Conservation (phyloP, 2,113 vertebrate genomes). For the Sander vitreus region DNA sequence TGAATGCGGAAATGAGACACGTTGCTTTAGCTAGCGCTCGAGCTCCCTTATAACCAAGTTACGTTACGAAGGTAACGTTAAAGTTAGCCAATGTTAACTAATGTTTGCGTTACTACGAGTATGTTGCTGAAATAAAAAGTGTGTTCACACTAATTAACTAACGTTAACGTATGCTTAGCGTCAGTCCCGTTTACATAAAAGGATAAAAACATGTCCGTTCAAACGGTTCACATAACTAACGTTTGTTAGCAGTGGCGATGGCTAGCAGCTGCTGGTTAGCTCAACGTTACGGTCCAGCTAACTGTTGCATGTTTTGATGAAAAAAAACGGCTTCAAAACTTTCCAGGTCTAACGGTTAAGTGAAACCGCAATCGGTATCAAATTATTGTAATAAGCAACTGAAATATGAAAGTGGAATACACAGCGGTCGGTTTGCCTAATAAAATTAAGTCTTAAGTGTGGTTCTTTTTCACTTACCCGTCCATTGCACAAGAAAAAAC, state of each 20-base stretch:
- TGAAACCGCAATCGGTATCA: background rate
- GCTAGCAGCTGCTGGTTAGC: conserved; percentile 65
- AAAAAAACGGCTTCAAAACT: conserved; percentile 65
- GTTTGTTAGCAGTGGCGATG: conserved; percentile 1
- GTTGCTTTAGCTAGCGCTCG: conserved; percentile 78
- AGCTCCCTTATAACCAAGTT: conserved; percentile 69
- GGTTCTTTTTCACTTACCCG: conserved; percentile 90
- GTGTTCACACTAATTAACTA: background rate
- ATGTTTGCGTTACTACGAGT: background rate
- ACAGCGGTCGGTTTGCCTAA: background rate
- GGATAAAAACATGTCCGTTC: background rate
- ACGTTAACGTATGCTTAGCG: no score
- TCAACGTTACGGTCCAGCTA: conserved; percentile 57
- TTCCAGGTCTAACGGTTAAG: conserved; percentile 34
- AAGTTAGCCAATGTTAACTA: conserved; percentile 41
- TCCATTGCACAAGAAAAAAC: conserved; percentile 97
- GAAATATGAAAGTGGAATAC: fast-evolving
- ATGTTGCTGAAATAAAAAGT: background rate
- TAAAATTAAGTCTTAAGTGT: conserved; percentile 43
- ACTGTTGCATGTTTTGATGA: conserved; percentile 81
- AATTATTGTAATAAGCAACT: background rate
- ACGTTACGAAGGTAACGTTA: conserved; percentile 53
- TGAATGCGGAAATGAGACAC: conserved; percentile 85
- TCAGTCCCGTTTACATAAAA: background rate
- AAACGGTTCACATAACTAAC: conserved; percentile 16